Base-by-base conservation (phyloP, 2,888 invertebrate species). In the Nomada ruficornis region DNA sequence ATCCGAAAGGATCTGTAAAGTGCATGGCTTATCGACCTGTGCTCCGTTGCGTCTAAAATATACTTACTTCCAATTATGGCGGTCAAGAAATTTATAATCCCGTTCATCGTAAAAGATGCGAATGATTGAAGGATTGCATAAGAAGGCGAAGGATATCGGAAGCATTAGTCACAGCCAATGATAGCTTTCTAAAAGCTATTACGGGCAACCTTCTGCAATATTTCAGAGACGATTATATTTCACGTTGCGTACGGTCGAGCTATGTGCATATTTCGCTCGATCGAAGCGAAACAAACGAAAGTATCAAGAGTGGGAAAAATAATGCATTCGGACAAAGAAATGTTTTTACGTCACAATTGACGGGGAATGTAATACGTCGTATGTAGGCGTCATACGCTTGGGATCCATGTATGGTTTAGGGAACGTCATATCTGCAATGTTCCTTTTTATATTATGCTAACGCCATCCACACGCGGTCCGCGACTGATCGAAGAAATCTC, bases 401-500 rank as follows among this genome's bases (percentile, higher is more conserved):
- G 18, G 68, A 68, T 10, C 20, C 47, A 59, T 10, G 11, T 70
- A 68, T 18, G 55, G 7, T 23, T 13, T 54, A 26, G 13, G 63
- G 50, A 62, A 79, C 70, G 29, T 80, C 73, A 62, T 63, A 59
- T 68, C 62, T 78, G 73, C 78, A 82, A 82, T 69, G 57, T 72
- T 62, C 68, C 36, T 67, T 44, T 77, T 76, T 77, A 59, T n/a
- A 65, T 57, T 18, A 62, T 60, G 64, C 42, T 20, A 71, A 70
- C 57, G 47, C 44, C 52, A 60, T 65, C 72, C 64, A 60, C 63
- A 20, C 65, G 55, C 65, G 72, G 60, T 59, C 68, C 72, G 69
- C 59, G 79, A 63, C 65, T 75, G 79, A 88, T 88, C 84, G 86
- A 86, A 87, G 83, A 90, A 89, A 82, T 47, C 15, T 84, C 83